A percentile compares a stretch with the other conserved stretches of the same genome.
These are phyloP conservation scores for Carollia perspicillata DNA, from an alignment of 2,113 vertebrate genomes.

Conservation along the genomic window DNA sequence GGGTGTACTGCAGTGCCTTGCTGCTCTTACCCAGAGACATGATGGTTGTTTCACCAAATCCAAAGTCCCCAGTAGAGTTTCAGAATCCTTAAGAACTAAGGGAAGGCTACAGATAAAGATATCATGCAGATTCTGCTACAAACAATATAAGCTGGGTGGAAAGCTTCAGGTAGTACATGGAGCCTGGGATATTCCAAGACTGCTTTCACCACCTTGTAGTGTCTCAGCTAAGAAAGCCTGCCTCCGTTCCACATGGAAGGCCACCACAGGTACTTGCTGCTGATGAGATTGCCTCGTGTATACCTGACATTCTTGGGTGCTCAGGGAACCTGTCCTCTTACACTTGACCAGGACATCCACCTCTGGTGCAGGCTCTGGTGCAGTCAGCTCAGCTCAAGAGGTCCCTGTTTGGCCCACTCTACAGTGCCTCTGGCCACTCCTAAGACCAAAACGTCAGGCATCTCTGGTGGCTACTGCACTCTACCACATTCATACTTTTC, in stretches of 20 bases:
- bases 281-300: constrained; percentile 17
- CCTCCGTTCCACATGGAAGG: no score
- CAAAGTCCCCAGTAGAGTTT: constrained; percentile 28
- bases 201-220: no score
- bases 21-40: constrained; percentile 97
- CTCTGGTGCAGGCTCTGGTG: no score
- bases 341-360: no score
- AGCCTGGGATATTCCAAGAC: background rate
- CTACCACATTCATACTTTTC: background rate
- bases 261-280: background rate
- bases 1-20: constrained; percentile 99
- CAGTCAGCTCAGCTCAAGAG: no score
- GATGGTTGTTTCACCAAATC: constrained; percentile 57
- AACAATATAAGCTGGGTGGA: constrained; percentile 53
- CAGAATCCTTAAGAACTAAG: constrained; percentile 41
- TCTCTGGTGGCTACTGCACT: background rate
- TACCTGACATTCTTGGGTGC: background rate
- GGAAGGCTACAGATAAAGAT: constrained; percentile 59
- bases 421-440: background rate
- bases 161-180: constrained; percentile 1
- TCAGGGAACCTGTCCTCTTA: no score
- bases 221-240: no score
- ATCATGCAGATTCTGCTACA: constrained; percentile 43
- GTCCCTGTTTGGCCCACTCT: background rate
- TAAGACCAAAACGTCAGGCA: background rate